Evolutionary conservation across 2,113 vertebrate species (phyloP).

Genomic region (Chrysochloris asiatica): DNA sequence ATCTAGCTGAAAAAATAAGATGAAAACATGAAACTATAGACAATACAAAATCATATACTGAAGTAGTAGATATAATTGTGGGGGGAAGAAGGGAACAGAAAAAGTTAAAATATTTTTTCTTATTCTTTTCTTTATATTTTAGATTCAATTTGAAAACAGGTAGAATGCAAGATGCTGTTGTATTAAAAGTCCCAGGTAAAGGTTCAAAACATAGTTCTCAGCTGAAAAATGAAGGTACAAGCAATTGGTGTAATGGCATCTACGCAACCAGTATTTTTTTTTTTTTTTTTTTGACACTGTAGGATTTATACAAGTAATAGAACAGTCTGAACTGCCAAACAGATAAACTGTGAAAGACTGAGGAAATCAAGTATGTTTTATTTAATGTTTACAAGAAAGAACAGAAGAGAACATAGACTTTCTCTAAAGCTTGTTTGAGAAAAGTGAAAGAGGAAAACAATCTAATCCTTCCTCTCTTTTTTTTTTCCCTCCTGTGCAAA

Average conservation of each 20-base stretch:
- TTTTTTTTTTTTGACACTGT: neutral
- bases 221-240: neutral
- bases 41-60: neutral
- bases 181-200: neutral
- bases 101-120: neutral
- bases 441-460: neutral
- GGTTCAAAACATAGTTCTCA: neutral
- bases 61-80: neutral
- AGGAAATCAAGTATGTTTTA: neutral
- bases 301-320: neutral
- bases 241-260: neutral
- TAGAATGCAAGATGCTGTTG: neutral
- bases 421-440: neutral
- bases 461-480: neutral
- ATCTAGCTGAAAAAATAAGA: neutral
- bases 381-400: too few species aligned
- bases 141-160: neutral
- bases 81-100: neutral
- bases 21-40: neutral
- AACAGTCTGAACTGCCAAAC: neutral
- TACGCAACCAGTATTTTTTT: neutral
- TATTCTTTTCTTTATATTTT: neutral
- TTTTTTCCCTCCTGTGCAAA: too few species aligned
- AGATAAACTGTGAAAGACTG: neutral
- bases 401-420: neutral